These are phyloP conservation scores for Triplophysa yarkandensis DNA, from an alignment of 2,797 vertebrate species.

Conservation along the genomic window DNA sequence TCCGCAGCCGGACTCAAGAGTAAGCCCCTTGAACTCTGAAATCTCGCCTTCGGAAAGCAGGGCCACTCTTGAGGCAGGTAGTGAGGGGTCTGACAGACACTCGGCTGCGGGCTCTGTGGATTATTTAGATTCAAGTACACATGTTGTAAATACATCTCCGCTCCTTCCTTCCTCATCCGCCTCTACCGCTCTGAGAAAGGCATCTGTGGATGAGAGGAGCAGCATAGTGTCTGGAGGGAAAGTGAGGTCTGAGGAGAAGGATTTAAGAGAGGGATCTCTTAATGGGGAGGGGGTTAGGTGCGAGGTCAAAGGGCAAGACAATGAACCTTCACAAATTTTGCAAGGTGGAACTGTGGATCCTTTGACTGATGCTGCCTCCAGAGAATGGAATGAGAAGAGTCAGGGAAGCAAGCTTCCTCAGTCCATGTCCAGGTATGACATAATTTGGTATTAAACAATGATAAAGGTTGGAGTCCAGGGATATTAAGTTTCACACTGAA, in stretches of 20 bases:
- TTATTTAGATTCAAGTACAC: conserved; percentile 75
- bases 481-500: too few species aligned
- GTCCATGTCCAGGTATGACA: conserved; percentile 80
- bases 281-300: conserved; percentile 51
- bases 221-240: conserved; percentile 14
- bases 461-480: not conserved
- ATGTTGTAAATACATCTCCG: conserved; percentile 65
- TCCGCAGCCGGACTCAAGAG: conserved; percentile 73
- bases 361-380: conserved; percentile 70
- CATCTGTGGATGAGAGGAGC: conserved; percentile 66
- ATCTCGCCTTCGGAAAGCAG: conserved; percentile 82
- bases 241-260: conserved; percentile 61
- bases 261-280: conserved; percentile 52
- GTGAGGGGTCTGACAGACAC: conserved; percentile 58
- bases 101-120: conserved; percentile 72
- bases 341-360: conserved; percentile 64
- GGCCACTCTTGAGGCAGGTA: conserved; percentile 73
- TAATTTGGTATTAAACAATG: not conserved
- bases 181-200: conserved; percentile 67
- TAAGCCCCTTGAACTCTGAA: conserved; percentile 76
- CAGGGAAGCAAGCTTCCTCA: conserved; percentile 79
- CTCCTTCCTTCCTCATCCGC: conserved; percentile 71
- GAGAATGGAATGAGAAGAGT: conserved; percentile 79
- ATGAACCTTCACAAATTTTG: conserved; percentile 62
- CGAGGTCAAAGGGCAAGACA: conserved; percentile 67